Evolutionary conservation across 1,140 invertebrate species (phyloP).

Genomic region (Scaptomyza pallida): DNA sequence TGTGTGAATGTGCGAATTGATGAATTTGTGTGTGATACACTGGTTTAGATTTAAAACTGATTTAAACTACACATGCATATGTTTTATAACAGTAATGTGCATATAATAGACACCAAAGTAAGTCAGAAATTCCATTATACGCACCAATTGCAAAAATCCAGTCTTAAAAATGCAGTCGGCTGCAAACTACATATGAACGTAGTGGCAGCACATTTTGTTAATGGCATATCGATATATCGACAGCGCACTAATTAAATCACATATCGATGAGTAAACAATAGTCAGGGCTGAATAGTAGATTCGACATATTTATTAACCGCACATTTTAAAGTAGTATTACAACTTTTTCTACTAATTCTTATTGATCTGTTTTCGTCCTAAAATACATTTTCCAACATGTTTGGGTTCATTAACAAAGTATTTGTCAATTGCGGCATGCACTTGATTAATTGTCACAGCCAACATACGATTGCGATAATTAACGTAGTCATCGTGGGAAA

Average conservation of each 20-base stretch:
- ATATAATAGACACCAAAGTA: neutral
- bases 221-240: constrained; percentile 61
- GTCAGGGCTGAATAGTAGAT: no score
- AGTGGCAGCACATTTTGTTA: neutral
- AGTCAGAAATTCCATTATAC: neutral
- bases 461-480: constrained; percentile 89
- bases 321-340: no score
- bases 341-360: neutral
- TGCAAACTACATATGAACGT: constrained; percentile 2
- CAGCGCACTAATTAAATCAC: neutral
- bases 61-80: constrained; percentile 14
- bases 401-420: constrained; percentile 86
- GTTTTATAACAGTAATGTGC: neutral
- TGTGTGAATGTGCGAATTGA: constrained; percentile 4
- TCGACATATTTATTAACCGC: no score
- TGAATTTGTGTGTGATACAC: constrained; percentile 3
- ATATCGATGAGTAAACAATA: neutral
- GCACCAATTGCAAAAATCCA: constrained; percentile 18
- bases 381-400: constrained; percentile 87
- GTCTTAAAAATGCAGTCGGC: constrained; percentile 13
- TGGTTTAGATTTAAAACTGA: constrained; percentile 12
- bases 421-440: constrained; percentile 88
- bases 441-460: constrained; percentile 87
- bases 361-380: constrained; percentile 86
- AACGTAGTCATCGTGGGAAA: constrained; percentile 91